A percentile compares a stretch with the other conserved stretches of the same genome.
Evolutionary conservation across 2,113 vertebrate genomes (phyloP).

Genomic region (Otus sunia): DNA sequence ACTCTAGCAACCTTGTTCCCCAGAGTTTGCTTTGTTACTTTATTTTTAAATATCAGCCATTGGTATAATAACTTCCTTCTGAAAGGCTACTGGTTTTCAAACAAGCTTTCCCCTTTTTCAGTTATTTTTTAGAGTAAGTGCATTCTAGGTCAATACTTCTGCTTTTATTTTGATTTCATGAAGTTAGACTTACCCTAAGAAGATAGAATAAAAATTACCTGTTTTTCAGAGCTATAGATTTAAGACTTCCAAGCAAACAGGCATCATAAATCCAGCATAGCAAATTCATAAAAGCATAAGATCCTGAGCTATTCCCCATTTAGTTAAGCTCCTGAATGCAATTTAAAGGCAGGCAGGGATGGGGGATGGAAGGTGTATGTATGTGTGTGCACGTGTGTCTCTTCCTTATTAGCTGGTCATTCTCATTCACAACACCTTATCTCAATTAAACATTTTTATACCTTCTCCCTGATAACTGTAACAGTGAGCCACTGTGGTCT

Average conservation of each 20-base stretch:
- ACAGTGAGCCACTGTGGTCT: neutral
- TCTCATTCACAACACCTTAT: neutral
- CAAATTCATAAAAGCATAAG: accelerated
- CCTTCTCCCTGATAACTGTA: neutral
- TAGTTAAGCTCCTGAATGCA: neutral
- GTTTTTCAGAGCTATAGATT: neutral
- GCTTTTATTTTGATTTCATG: neutral
- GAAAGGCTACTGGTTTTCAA: neutral
- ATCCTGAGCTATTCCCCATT: accelerated
- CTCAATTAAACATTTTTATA: neutral
- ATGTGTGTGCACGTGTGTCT: no score
- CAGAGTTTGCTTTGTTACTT: neutral
- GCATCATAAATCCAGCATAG: neutral
- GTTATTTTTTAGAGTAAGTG: neutral
- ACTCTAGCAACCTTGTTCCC: accelerated
- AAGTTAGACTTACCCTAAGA: neutral
- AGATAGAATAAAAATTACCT: neutral
- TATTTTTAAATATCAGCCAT: neutral
- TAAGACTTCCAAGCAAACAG: neutral
- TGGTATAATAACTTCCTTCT: neutral
- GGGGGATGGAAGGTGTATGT: no score
- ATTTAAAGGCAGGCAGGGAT: neutral
- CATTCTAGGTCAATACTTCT: neutral
- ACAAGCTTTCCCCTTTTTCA: neutral
- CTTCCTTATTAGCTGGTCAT: neutral